Percentiles rank a stretch among this genome's conserved stretches.
Conservation (phyloP, 2,113 vertebrate genomes). For the Lepidothrix coronata region DNA sequence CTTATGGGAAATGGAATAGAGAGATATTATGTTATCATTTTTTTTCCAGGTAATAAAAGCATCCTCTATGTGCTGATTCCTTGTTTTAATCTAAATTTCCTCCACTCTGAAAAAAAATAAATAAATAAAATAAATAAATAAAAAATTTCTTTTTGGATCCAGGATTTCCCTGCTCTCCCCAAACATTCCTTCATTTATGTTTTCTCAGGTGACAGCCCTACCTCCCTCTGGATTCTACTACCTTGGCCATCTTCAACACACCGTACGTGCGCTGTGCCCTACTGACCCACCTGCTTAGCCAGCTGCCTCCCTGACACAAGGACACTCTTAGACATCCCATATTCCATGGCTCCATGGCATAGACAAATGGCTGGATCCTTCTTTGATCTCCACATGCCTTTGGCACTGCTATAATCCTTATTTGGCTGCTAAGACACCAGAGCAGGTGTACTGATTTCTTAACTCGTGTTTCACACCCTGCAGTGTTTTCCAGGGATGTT, state of each 20-base stretch:
- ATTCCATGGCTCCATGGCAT: background rate
- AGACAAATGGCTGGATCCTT: background rate
- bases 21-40: background rate
- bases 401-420: background rate
- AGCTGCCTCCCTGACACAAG: background rate
- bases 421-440: background rate
- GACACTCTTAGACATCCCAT: background rate
- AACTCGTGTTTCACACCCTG: background rate
- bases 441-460: background rate
- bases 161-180: conserved; percentile 39
- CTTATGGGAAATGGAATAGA: background rate
- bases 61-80: background rate
- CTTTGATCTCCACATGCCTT: background rate
- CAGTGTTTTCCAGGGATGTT: background rate
- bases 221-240: conserved; percentile 53
- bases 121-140: background rate
- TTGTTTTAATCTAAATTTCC: background rate
- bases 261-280: background rate
- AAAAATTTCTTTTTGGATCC: background rate
- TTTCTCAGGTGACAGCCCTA: conserved; percentile 42
- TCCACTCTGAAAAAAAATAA: background rate
- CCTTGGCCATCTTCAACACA: conserved; percentile 34
- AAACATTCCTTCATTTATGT: conserved; percentile 51
- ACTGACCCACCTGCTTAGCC: background rate
- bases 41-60: background rate